Evolutionary conservation across 2,888 invertebrate species (phyloP).

Genomic region (Melinaea marsaeus): DNA sequence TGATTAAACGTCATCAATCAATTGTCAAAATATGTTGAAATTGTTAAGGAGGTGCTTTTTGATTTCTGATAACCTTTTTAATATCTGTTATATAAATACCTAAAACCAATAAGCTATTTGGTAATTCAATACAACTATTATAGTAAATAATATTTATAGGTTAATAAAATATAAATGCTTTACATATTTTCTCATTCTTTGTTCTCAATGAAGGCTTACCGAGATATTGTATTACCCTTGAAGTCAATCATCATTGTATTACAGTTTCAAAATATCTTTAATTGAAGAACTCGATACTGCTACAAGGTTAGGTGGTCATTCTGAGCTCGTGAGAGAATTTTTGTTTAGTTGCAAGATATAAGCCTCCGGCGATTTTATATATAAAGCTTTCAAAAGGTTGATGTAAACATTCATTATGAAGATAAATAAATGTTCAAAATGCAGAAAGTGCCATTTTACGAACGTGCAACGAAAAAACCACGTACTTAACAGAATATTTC

Average conservation of each 20-base stretch:
- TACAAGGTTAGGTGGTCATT: constrained; percentile 32
- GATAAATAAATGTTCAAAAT: too few species aligned
- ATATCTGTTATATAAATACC: too few species aligned
- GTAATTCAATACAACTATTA: not conserved
- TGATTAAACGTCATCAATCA: too few species aligned
- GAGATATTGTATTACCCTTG: constrained; percentile 15
- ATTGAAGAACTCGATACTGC: constrained; percentile 23
- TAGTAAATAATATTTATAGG: not conserved
- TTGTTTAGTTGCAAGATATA: constrained; percentile 1
- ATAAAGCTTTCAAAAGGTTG: constrained; percentile 16
- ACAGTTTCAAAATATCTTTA: constrained; percentile 23
- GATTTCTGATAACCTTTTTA: too few species aligned
- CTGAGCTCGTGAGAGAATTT: constrained; percentile 33
- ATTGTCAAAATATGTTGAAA: too few species aligned
- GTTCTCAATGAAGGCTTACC: not conserved
- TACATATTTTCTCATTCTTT: constrained; percentile 1
- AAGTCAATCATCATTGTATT: constrained; percentile 17
- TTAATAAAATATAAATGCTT: not conserved
- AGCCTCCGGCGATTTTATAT: not conserved
- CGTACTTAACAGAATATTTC: too few species aligned
- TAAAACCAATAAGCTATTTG: too few species aligned
- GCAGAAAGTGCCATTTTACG: too few species aligned
- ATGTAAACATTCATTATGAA: not conserved
- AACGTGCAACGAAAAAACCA: too few species aligned
- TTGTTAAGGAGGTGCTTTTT: too few species aligned